Evolutionary conservation across 35 echinoderm and acorn worm genomes (phyloP).

Genomic region (Ophioderma brevispina): DNA sequence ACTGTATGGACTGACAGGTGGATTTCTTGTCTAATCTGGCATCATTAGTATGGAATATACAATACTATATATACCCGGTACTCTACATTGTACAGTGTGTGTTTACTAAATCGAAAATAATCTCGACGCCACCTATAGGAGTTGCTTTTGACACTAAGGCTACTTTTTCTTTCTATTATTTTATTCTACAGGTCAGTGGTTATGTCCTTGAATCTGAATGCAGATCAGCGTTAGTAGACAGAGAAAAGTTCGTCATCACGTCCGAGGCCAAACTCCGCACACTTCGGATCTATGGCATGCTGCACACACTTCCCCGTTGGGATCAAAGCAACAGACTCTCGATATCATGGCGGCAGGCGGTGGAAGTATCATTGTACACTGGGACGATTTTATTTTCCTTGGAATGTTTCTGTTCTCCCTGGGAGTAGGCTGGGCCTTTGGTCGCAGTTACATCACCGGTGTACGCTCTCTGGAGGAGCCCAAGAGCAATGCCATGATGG

Average conservation of each 20-base stretch:
- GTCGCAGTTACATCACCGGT: slow-evolving; percentile 57
- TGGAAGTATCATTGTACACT: background rate
- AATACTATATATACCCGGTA: no score
- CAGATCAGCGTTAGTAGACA: background rate
- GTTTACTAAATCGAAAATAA: no score
- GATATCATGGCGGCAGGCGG: background rate
- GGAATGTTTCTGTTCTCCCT: slow-evolving; percentile 78
- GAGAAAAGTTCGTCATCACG: background rate
- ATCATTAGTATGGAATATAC: no score
- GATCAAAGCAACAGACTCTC: background rate
- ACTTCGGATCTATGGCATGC: background rate
- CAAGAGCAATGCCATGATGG: slow-evolving; percentile 34
- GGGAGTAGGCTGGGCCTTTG: slow-evolving; percentile 77
- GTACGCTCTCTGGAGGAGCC: slow-evolving; percentile 22
- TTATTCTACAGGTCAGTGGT: background rate
- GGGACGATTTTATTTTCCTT: slow-evolving; percentile 78
- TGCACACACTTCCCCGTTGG: background rate
- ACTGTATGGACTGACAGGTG: no score
- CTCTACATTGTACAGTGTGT: no score
- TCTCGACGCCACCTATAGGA: no score
- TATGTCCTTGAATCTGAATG: background rate
- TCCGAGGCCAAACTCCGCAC: background rate
- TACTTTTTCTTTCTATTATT: background rate
- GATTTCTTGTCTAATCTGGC: no score
- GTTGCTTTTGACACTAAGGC: no score